Base-by-base conservation (phyloP, 2,888 invertebrate species). In the Plebejus argus region DNA sequence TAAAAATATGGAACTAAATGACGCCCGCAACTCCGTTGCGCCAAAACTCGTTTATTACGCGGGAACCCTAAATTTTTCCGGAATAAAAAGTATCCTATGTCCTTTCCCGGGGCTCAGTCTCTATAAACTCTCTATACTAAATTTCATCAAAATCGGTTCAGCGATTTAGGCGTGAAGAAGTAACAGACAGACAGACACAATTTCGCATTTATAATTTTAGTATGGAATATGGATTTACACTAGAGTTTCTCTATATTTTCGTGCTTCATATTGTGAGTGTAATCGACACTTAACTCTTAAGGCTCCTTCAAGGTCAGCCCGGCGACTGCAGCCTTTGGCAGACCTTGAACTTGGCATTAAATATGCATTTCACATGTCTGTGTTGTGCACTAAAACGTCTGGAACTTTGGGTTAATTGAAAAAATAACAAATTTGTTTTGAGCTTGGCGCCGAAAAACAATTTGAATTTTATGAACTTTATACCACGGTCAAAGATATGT, bases 331-430 rank as follows among this genome's bases (percentile, higher is more conserved):
- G 20, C 61, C 61, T 61, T 61, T 23, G 23, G 61, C 8, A 61
- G 23, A 61, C 61, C 61, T 61, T 61, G 20, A 61, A 61, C 61
- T 23, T 23, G 61, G 10, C 23, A 61, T 61, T 61, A 61, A 61
- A 61, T 61, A 61, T 61, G 23, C 61, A 61, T 61, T 61, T 23
- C 61, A 61, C 61, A 61, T 61, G 23, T 61, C 20, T 61, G 10
- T 23, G 61, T 12, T 10, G 61, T 61, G 61, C 61, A 12, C 12
- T 58, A 58, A 58, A 58, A 23, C 61, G 61, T 61, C 61, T 61
- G 61, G 61, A 20, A 20, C 61, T 61, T 58, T 61, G 7, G 23
- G 61, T 20, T 23, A 20, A 23, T 61, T 61, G 10, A 61, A 61
- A 20, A 61, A 61, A 61, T 23, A 61, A 61, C 10, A 61, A 3